Percentiles rank a stretch among this genome's conserved stretches.
phyloP scores from a whole-genome alignment of 2,797 vertebrate genomes.

The Enteromius viviparus region DNA sequence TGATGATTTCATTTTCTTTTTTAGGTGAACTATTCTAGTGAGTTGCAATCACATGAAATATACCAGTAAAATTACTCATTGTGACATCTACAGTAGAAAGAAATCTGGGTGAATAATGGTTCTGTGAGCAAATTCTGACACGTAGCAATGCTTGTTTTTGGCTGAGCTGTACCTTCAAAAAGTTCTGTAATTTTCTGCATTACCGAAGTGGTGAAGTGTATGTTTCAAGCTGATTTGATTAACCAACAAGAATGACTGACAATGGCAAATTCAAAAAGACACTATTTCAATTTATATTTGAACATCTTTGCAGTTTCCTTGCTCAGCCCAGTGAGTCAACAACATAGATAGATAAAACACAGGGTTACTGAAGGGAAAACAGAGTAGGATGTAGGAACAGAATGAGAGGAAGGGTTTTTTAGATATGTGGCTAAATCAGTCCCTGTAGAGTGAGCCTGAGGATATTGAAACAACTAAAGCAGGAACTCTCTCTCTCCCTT shows the following conservation, averaged over 20 bases:
- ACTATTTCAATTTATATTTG: neutral
- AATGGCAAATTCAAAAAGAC: slow-evolving; percentile 1
- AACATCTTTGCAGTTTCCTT: slow-evolving; percentile 12
- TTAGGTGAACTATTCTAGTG: neutral
- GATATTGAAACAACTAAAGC: slow-evolving; percentile 50
- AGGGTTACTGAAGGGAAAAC: slow-evolving; percentile 58
- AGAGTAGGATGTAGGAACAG: slow-evolving; percentile 13
- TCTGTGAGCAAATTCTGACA: neutral
- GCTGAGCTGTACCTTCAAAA: neutral
- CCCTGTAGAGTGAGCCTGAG: slow-evolving; percentile 46
- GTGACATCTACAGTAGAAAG: neutral
- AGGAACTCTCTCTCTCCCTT: slow-evolving; percentile 15
- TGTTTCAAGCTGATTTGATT: neutral
- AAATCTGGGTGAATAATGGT: neutral
- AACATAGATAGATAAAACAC: slow-evolving; percentile 54
- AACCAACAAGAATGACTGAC: slow-evolving; percentile 17
- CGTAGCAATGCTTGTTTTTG: neutral
- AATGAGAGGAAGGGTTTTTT: slow-evolving; percentile 10
- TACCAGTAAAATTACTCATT: neutral
- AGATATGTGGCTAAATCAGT: slow-evolving; percentile 35
- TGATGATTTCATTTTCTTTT: neutral
- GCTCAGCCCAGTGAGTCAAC: neutral
- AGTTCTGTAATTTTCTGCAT: neutral
- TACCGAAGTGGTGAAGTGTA: neutral
- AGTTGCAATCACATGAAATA: neutral